These are phyloP conservation scores for Ctenopoma kingsleyae DNA, from an alignment of 2,797 vertebrate species.

Conservation along the genomic window DNA sequence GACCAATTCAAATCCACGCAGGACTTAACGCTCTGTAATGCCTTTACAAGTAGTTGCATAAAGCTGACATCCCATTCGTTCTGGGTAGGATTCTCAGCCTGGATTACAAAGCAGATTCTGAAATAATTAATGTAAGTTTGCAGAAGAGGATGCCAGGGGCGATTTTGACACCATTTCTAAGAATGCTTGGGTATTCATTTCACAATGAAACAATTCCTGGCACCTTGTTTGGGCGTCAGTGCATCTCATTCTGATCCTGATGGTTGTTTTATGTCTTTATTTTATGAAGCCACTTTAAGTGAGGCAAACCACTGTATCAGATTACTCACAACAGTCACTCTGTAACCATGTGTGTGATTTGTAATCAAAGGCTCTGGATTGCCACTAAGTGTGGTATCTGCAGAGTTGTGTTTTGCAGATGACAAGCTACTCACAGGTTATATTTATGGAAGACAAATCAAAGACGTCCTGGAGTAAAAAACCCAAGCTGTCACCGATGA, in stretches of 20 bases:
- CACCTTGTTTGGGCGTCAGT: conserved; percentile 33
- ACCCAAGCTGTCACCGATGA: not conserved
- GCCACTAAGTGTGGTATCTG: not conserved
- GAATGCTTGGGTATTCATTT: conserved; percentile 49
- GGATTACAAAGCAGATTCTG: conserved; percentile 88
- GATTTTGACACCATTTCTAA: conserved; percentile 44
- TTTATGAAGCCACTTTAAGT: conserved; percentile 8
- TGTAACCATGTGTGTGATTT: not conserved
- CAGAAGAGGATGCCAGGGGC: conserved; percentile 63
- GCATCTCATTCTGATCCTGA: conserved; percentile 13
- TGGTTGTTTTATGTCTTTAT: conserved; percentile 1
- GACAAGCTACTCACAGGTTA: not conserved
- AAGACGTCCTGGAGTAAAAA: conserved; percentile 18
- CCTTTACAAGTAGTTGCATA: conserved; percentile 86
- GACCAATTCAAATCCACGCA: conserved; percentile 85
- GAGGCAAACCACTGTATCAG: not conserved
- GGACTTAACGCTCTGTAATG: conserved; percentile 85
- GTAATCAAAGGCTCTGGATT: conserved; percentile 1
- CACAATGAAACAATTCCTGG: conserved; percentile 46
- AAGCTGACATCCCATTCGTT: conserved; percentile 89
- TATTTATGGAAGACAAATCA: conserved; percentile 16
- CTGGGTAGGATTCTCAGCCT: conserved; percentile 77
- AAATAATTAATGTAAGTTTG: conserved; percentile 86
- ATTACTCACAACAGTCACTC: conserved; percentile 3
- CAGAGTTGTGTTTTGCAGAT: not conserved